Conservation (phyloP, 2,113 vertebrate species). For the Gopherus flavomarginatus region DNA sequence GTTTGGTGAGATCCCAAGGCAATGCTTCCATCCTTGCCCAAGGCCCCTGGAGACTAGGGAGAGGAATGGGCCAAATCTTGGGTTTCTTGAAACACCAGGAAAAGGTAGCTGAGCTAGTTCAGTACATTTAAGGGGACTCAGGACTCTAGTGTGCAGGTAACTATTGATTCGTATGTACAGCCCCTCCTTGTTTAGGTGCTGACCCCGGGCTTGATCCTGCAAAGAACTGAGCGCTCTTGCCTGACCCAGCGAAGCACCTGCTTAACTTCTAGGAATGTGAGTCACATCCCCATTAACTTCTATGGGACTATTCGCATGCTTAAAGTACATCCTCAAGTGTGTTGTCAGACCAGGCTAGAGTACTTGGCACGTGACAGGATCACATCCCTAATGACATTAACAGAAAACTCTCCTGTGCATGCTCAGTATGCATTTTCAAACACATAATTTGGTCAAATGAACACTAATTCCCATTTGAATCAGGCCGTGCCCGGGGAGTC, state of each 20-base stretch:
- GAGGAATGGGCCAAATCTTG: background rate
- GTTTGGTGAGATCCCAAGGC: background rate
- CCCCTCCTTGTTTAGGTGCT: background rate
- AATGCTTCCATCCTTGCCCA: background rate
- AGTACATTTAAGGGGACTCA: background rate
- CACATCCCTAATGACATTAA: slow-evolving; percentile 60
- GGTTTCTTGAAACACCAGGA: background rate
- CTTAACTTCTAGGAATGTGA: slow-evolving; percentile 16
- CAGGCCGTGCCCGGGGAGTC: slow-evolving; percentile 49
- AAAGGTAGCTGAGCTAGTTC: background rate
- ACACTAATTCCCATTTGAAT: slow-evolving; percentile 70
- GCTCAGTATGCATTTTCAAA: slow-evolving; percentile 58
- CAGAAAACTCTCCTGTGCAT: slow-evolving; percentile 56
- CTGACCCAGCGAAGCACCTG: slow-evolving; percentile 9
- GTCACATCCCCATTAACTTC: background rate
- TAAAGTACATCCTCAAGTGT: slow-evolving; percentile 17
- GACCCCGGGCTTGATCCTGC: background rate
- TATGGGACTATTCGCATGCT: background rate
- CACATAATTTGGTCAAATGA: slow-evolving; percentile 69
- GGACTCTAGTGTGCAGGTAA: background rate
- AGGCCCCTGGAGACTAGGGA: background rate
- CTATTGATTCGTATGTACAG: background rate
- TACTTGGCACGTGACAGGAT: background rate
- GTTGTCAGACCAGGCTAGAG: slow-evolving; percentile 50
- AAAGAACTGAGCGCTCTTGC: background rate